A percentile compares a stretch with the other conserved stretches of the same genome.
Conservation (phyloP, 2,797 vertebrate genomes). For the Fistularia tabacaria region DNA sequence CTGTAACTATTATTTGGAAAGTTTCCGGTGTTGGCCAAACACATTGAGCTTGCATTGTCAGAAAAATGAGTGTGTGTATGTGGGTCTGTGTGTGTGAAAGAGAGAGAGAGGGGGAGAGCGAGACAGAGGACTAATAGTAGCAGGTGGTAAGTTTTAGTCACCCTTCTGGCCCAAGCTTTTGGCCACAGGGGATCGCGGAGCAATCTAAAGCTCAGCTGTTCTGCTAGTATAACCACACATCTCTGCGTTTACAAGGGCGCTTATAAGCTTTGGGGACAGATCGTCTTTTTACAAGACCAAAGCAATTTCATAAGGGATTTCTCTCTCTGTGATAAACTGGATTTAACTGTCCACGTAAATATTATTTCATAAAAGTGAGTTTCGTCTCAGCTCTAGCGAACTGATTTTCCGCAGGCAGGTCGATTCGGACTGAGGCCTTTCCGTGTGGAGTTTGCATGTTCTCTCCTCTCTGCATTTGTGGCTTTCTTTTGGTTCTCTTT, state of each 20-base stretch:
- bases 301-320: conserved; percentile 29
- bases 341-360: conserved; percentile 20
- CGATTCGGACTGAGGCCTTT: too few relatives aligned
- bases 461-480: too few relatives aligned
- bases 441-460: too few relatives aligned
- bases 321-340: conserved; percentile 13
- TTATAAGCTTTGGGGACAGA: conserved; percentile 37
- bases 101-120: conserved; percentile 24
- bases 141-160: conserved; percentile 79
- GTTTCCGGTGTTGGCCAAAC: conserved; percentile 68
- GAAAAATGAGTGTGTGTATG: conserved; percentile 24
- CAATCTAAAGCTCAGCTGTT: conserved; percentile 68
- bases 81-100: conserved; percentile 30
- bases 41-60: conserved; percentile 64
- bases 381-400: too few relatives aligned
- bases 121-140: conserved; percentile 63
- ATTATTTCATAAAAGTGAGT: not conserved
- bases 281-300: conserved; percentile 38
- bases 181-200: conserved; percentile 51
- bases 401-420: too few relatives aligned
- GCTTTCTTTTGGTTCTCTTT: too few relatives aligned
- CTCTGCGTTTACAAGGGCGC: conserved; percentile 37
- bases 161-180: conserved; percentile 60
- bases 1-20: conserved; percentile 67
- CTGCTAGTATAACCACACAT: conserved; percentile 48